Evolutionary conservation across 2,888 invertebrate species (phyloP).

Genomic region (Hyppa rectilinea): DNA sequence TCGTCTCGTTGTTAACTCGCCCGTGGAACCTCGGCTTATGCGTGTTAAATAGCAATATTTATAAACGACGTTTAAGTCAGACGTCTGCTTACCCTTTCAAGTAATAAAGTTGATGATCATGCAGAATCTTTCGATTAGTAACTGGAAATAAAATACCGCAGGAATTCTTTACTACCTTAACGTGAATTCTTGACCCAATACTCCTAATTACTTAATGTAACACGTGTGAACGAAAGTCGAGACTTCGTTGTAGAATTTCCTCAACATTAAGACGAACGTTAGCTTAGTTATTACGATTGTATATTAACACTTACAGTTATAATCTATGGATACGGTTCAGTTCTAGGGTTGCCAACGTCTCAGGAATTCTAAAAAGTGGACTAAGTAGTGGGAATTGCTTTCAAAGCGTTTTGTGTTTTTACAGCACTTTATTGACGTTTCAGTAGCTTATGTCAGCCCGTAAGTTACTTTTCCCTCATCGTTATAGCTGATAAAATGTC

Average conservation of each 20-base stretch:
- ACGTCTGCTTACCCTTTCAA: too few species aligned
- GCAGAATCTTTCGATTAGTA: not conserved
- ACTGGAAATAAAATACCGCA: not conserved
- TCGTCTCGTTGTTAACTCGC: too few species aligned
- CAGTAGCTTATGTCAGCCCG: too few species aligned
- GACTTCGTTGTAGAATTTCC: conserved; percentile 39
- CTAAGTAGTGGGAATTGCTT: not conserved
- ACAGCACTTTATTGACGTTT: too few species aligned
- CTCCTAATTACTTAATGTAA: conserved; percentile 51
- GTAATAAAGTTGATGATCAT: not conserved
- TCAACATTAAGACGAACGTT: conserved; percentile 43
- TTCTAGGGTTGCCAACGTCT: conserved; percentile 36
- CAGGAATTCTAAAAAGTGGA: not conserved
- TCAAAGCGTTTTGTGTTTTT: not conserved
- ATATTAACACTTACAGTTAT: conserved; percentile 57
- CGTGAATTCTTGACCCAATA: conserved; percentile 34
- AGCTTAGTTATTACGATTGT: conserved; percentile 56
- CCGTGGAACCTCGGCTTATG: too few species aligned
- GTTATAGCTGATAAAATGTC: not conserved
- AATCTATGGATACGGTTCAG: conserved; percentile 57
- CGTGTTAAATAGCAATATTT: not conserved
- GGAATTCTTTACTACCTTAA: conserved; percentile 40
- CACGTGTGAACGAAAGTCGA: conserved; percentile 51
- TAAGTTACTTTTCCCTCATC: not conserved
- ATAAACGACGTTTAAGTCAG: not conserved